Evolutionary conservation across 2,888 invertebrate genomes (phyloP).

Genomic region (Rhagonycha fulva): DNA sequence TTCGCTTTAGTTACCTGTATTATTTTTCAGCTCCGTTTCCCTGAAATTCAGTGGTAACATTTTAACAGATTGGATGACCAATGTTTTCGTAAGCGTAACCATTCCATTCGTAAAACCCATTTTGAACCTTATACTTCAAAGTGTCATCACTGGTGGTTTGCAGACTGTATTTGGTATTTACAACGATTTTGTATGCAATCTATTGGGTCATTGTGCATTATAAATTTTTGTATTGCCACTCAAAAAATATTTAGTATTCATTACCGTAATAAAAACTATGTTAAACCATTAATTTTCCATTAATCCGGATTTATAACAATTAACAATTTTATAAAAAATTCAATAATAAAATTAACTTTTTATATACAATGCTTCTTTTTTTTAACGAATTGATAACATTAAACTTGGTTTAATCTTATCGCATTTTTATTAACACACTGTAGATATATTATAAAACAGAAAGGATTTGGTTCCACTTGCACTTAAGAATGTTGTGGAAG

Average conservation of each 20-base stretch:
- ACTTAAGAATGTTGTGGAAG: not conserved
- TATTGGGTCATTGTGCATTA: not conserved
- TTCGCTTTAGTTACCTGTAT: too few species aligned
- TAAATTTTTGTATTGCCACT: not conserved
- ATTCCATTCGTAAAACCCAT: constrained; percentile 4
- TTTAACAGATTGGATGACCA: constrained; percentile 58
- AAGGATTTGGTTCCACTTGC: not conserved
- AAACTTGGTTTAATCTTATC: constrained; percentile 1
- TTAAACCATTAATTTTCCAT: too few species aligned
- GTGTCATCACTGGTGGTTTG: not conserved
- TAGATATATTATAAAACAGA: not conserved
- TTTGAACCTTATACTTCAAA: not conserved
- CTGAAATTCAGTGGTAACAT: constrained; percentile 58
- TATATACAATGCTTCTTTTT: too few species aligned
- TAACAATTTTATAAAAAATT: too few species aligned
- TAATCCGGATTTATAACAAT: too few species aligned
- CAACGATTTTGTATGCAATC: not conserved
- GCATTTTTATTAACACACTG: not conserved
- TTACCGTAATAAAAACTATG: too few species aligned
- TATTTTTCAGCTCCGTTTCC: too few species aligned
- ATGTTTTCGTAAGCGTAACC: constrained; percentile 49
- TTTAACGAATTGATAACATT: too few species aligned
- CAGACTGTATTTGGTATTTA: not conserved
- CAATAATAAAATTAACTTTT: too few species aligned
- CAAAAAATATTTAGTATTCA: not conserved